These are phyloP conservation scores for Ochlodes sylvanus DNA, from an alignment of 2,888 invertebrate genomes.

Conservation along the genomic window DNA sequence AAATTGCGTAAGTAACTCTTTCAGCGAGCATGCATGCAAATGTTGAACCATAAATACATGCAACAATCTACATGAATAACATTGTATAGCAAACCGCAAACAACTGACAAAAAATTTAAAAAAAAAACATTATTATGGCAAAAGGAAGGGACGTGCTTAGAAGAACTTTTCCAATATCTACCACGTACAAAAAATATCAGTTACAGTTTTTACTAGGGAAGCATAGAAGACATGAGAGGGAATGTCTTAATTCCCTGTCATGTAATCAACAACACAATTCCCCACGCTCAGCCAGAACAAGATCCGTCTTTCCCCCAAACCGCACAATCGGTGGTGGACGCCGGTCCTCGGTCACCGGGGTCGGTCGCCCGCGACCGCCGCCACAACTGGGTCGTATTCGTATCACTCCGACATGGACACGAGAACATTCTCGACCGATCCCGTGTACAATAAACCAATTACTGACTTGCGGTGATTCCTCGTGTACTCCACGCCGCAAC, in stretches of 20 bases:
- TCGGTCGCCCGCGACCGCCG: neutral
- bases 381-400: slow-evolving; percentile 8
- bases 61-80: too few species aligned
- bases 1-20: too few species aligned
- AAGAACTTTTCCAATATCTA: too few species aligned
- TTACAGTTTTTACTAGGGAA: too few species aligned
- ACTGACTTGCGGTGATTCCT: slow-evolving; percentile 2
- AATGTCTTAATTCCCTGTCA: neutral
- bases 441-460: neutral
- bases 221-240: too few species aligned
- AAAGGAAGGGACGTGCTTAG: too few species aligned
- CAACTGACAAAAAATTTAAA: too few species aligned
- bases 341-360: neutral
- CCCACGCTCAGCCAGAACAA: neutral
- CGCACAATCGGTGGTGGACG: neutral
- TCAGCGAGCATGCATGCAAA: too few species aligned
- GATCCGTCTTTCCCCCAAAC: slow-evolving; percentile 10
- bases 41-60: too few species aligned
- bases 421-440: neutral
- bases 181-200: too few species aligned
- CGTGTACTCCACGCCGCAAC: neutral
- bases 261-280: neutral
- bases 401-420: neutral
- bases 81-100: too few species aligned
- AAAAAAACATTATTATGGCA: too few species aligned